These are phyloP conservation scores for Eristalis arbustorum DNA, from an alignment of 2,888 invertebrate genomes.

Conservation along the genomic window DNA sequence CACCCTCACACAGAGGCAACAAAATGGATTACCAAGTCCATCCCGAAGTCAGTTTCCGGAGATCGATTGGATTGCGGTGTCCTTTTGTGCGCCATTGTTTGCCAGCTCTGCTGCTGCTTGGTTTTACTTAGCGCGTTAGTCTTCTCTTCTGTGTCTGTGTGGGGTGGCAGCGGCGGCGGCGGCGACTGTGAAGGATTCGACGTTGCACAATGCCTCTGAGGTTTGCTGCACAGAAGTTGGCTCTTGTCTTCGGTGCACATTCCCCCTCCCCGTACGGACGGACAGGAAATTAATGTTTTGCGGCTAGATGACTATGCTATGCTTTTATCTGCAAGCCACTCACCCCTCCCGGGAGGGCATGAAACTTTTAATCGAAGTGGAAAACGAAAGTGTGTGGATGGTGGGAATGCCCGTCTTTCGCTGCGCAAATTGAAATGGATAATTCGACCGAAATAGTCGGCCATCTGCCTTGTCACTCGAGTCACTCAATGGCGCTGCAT, in stretches of 20 bases:
- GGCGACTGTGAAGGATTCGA: conserved; percentile 26
- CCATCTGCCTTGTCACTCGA: neutral
- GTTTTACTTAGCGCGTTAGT: neutral
- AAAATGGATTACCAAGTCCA: conserved; percentile 40
- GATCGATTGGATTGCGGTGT: conserved; percentile 56
- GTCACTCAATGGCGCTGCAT: neutral
- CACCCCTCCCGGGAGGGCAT: neutral
- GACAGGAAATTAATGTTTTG: conserved; percentile 65
- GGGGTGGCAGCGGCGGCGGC: too few relatives aligned
- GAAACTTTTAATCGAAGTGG: conserved; percentile 68
- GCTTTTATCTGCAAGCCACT: neutral
- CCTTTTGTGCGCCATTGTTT: conserved; percentile 31
- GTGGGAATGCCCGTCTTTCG: too few relatives aligned
- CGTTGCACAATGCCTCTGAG: neutral
- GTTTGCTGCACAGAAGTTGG: neutral
- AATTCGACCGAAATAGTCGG: conserved; percentile 40
- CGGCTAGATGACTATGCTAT: conserved; percentile 20
- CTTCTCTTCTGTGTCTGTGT: neutral
- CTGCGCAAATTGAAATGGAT: conserved; percentile 45
- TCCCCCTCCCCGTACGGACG: neutral
- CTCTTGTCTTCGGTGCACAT: conserved; percentile 32
- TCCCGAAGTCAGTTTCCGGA: conserved; percentile 12
- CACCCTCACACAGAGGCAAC: neutral
- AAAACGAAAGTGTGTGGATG: conserved; percentile 61
- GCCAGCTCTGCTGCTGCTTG: neutral